A percentile compares a stretch with the other conserved stretches of the same genome.
Evolutionary conservation across 1,140 invertebrate species (phyloP).

Genomic region (Homarus americanus): DNA sequence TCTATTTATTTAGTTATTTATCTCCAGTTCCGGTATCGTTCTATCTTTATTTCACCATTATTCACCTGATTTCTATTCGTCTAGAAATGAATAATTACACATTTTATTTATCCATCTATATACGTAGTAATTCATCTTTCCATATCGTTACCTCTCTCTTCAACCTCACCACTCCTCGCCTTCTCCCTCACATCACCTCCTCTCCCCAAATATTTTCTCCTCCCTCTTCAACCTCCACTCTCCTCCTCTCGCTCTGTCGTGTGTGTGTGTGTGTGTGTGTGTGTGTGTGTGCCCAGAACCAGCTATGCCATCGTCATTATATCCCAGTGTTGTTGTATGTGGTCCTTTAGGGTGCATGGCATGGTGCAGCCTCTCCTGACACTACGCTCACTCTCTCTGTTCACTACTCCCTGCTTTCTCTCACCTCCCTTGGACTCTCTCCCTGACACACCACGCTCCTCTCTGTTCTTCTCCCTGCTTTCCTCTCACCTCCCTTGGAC

Average conservation of each 20-base stretch:
- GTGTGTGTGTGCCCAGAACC: neutral
- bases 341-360: neutral
- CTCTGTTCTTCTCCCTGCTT: too few relatives aligned
- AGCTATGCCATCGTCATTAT: neutral
- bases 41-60: neutral
- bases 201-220: neutral
- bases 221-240: too few relatives aligned
- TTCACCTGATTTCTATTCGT: neutral
- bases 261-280: too few relatives aligned
- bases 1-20: conserved; percentile 9
- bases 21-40: neutral
- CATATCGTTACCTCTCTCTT: neutral
- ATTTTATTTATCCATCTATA: neutral
- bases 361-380: neutral
- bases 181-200: neutral
- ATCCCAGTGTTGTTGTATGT: neutral
- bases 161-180: neutral
- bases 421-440: too few relatives aligned
- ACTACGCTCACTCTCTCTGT: neutral
- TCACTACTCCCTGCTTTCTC: neutral
- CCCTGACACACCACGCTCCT: neutral
- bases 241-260: too few relatives aligned
- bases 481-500: too few relatives aligned
- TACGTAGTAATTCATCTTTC: neutral
- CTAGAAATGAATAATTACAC: neutral